These are phyloP conservation scores for Poeciliopsis paucimaculata DNA, from an alignment of 2,797 vertebrate genomes.

Conservation along the genomic window DNA sequence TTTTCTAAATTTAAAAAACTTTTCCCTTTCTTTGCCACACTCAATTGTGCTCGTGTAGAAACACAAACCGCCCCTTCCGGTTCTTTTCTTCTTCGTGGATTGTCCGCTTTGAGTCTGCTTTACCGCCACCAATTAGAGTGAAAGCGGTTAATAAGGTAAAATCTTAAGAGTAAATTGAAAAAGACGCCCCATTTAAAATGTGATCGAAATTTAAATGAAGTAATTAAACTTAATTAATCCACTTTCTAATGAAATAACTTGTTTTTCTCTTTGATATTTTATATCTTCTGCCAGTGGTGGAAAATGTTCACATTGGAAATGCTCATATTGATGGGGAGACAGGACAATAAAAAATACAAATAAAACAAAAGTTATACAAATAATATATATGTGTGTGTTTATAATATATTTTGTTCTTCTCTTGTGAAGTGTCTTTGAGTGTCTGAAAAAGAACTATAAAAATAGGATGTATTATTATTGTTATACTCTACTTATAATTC, in stretches of 20 bases:
- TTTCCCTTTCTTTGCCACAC: constrained; percentile 61
- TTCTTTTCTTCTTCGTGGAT: background rate
- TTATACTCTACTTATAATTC: too few species aligned
- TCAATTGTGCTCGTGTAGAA: constrained; percentile 52
- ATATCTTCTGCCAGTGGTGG: too few species aligned
- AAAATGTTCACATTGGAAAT: too few species aligned
- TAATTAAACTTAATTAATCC: background rate
- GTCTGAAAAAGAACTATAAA: too few species aligned
- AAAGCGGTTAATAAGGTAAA: background rate
- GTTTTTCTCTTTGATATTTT: background rate
- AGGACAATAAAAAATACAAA: too few species aligned
- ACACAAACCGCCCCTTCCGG: constrained; percentile 50
- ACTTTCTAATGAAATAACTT: background rate
- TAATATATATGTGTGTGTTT: too few species aligned
- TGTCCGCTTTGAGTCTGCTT: background rate
- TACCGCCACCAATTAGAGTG: background rate
- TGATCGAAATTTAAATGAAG: background rate
- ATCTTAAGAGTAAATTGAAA: background rate
- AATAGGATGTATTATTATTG: too few species aligned
- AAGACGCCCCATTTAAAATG: too few species aligned
- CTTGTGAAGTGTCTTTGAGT: too few species aligned
- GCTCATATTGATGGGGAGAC: too few species aligned
- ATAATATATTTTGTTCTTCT: too few species aligned
- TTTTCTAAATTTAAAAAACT: constrained; percentile 26
- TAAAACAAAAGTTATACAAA: too few species aligned